Conservation (phyloP, 2,797 vertebrate genomes). For the Chelon labrosus region DNA sequence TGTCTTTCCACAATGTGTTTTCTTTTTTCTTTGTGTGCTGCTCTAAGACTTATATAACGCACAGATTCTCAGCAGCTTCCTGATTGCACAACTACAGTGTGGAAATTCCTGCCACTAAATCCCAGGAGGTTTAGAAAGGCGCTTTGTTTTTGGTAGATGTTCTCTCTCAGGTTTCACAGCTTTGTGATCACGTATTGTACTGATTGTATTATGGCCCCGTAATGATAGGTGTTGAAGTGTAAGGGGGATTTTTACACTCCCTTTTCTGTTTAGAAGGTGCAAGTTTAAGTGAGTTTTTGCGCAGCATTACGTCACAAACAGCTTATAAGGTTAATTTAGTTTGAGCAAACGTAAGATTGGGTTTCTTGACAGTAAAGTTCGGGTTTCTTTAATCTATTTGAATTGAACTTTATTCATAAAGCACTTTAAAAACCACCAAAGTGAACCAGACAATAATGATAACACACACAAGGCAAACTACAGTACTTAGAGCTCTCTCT, state of each 20-base stretch:
- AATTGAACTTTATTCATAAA: too few species aligned
- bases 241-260: not conserved
- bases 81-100: conserved; percentile 27
- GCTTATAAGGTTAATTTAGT: too few species aligned
- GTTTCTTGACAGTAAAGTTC: too few species aligned
- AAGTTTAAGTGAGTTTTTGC: not conserved
- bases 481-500: too few species aligned
- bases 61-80: conserved; percentile 1
- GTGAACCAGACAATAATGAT: too few species aligned
- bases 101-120: conserved; percentile 6
- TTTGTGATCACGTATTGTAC: conserved; percentile 8
- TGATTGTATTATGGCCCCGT: not conserved
- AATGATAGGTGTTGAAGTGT: not conserved
- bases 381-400: too few species aligned
- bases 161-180: conserved; percentile 32
- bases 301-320: too few species aligned
- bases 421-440: too few species aligned
- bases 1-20: not conserved
- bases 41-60: conserved; percentile 7
- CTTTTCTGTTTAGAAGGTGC: conserved; percentile 9
- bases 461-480: too few species aligned
- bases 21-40: not conserved
- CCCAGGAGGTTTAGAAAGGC: conserved; percentile 3
- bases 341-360: too few species aligned
- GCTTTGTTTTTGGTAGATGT: not conserved